Base-by-base conservation (phyloP, 2,888 invertebrate species). In the Meloe dianella region DNA sequence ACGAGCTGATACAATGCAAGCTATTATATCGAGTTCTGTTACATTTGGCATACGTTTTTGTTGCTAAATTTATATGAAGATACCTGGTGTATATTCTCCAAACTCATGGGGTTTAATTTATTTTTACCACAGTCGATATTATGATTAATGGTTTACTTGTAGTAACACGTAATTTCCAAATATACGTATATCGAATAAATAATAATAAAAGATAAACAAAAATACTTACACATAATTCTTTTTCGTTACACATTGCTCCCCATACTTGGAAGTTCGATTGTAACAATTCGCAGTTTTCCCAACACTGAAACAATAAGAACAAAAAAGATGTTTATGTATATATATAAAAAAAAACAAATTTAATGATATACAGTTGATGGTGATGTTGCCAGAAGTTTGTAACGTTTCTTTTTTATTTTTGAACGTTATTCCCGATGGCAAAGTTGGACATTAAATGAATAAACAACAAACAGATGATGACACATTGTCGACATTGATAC, bases 251-350 rank as follows among this genome's bases (percentile, higher is more conserved):
- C 81, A 90, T 89, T 70, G 89, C 88, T 60, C 90, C 90, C 91
- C 91, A 91, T 54, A 90, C 87, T 84, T 89, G 88, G 82, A 89
- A 91, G 84, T 91, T 90, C 57, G 90, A 89, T 82, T 91, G 90
- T 71, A 91, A 87, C 74, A 90, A 86, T 81, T 90, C 90, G 85
- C 91, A 91, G 81, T 90, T 91, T 84, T 91, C 90, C 91, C 91
- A 91, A 82, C 91, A 91, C 91, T 91, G 89, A n/a, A n/a, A n/a
- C n/a, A n/a, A n/a, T n/a, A n/a, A n/a, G 30, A 84, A 89, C 86
- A 86, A 86, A 86, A 81, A 22, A 54, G 10, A 24, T 54, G 10
- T 20, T 24, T 10, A n/a, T 22, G n/a, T n/a, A n/a, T n/a, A n/a
- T n/a, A n/a, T n/a, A n/a, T 24, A 1, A 54, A 17, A 56, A 56